Base-by-base conservation (phyloP, 30 jellyfish, hydroid and myxozoan genomes). In the Hydractinia echinata region DNA sequence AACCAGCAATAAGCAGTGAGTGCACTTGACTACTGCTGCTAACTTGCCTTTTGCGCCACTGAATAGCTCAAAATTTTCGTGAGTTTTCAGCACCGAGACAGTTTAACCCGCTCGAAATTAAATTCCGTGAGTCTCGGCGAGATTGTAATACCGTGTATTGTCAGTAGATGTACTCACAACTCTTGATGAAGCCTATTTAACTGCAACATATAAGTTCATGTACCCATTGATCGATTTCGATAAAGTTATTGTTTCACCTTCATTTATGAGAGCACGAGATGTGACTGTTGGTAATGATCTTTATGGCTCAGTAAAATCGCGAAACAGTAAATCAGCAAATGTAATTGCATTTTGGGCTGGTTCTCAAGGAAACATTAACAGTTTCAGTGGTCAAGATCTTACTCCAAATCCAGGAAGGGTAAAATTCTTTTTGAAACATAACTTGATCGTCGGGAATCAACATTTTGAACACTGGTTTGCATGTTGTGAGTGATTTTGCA, bases 321-420 rank as follows among this genome's bases (percentile, higher is more conserved):
- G 77, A 9, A 67, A 67, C 48, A 9, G 44, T 9, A 13, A 44
- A 10, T 67, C 77, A 67, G 14, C 77, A 8, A 10, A 67, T 44
- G 19, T 67, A 13, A 13, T 13, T 10, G 77, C 77, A 8, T 67
- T 9, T 19, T 67, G 77, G 77, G 48, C 77, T 20, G 77, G 48
- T 8, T 8, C 13, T 8, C 13, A 67, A 9, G 77, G 77, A 20
- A 44, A 67, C 8, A 67, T 67, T 56, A 10, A 9, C 10, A 10
- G 13, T 9, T 56, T 56, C 13, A 56, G n/a, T 56, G 68, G n/a
- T n/a, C 10, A 9, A 9, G 68, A n/a, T n/a, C 68, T 56, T 56
- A 9, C 13, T 56, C 68, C 68, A 9, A 10, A n/a, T 9, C 68
- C 68, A 56, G 68, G 68, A 9, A n/a, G 10, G 10, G 68, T 56